phyloP scores from a whole-genome alignment of 1,140 invertebrate genomes.

The Panagrolaimus sp. region DNA sequence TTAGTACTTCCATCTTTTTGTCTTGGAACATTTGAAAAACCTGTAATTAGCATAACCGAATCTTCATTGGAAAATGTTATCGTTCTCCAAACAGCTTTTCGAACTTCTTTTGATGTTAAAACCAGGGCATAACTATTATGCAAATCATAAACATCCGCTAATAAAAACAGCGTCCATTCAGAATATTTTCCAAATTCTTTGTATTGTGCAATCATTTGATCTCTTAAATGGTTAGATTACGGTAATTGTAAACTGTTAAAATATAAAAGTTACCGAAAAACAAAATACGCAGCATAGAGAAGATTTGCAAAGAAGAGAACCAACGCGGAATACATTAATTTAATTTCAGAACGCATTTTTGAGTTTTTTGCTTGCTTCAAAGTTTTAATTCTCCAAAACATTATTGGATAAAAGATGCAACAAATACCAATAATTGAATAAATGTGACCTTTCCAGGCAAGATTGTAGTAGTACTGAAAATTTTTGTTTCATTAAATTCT shows the following conservation, averaged over 20 bases:
- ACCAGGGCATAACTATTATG: constrained; percentile 17
- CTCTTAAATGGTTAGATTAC: neutral
- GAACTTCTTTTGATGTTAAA: constrained; percentile 21
- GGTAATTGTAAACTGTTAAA: neutral
- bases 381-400: constrained; percentile 12
- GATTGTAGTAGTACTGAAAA: constrained; percentile 6
- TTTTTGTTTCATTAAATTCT: no score
- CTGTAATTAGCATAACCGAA: neutral
- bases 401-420: constrained; percentile 15
- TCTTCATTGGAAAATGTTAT: neutral
- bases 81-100: constrained; percentile 17
- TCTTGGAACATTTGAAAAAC: neutral
- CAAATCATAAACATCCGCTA: constrained; percentile 19
- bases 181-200: constrained; percentile 4
- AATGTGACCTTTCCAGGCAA: constrained; percentile 6
- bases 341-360: constrained; percentile 18
- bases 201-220: constrained; percentile 10
- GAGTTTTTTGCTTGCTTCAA: neutral
- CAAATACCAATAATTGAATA: constrained; percentile 10
- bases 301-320: constrained; percentile 18
- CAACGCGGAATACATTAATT: constrained; percentile 16
- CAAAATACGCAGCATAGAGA: constrained; percentile 11
- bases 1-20: no score
- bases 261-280: constrained; percentile 14
- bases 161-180: constrained; percentile 18